Evolutionary conservation across 2,888 invertebrate genomes (phyloP).

Genomic region (Dromius quadrimaculatus): DNA sequence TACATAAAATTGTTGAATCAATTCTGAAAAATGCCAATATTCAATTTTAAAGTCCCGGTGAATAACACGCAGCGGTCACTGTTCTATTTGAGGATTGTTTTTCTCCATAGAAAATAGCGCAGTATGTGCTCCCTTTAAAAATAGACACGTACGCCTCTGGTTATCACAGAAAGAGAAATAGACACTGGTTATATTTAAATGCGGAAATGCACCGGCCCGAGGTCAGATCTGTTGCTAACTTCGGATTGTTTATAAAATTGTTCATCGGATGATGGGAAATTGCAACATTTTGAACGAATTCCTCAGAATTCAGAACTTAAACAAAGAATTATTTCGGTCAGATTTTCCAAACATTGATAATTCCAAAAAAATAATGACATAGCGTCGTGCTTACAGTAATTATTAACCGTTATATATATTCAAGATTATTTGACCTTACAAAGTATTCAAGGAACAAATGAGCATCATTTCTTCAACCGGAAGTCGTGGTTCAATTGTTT

Average conservation of each 20-base stretch:
- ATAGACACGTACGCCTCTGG: conserved; percentile 24
- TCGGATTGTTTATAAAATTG: conserved; percentile 16
- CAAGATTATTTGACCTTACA: conserved; percentile 9
- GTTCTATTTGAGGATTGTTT: conserved; percentile 7
- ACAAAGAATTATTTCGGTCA: no score
- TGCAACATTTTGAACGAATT: not conserved
- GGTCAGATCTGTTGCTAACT: conserved; percentile 27
- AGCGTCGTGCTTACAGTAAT: not conserved
- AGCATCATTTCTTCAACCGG: conserved; percentile 16
- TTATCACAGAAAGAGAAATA: conserved; percentile 18
- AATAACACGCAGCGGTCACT: not conserved
- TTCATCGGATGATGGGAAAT: not conserved
- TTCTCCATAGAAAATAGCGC: not conserved
- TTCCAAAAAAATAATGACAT: no score
- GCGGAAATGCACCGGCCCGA: conserved; percentile 33
- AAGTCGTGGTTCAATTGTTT: conserved; percentile 23
- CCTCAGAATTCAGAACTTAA: not conserved
- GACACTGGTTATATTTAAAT: conserved; percentile 35
- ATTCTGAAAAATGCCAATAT: no score
- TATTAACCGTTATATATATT: conserved; percentile 7
- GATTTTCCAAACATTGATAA: no score
- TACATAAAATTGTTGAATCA: no score
- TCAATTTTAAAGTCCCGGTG: no score
- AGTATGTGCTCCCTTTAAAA: conserved; percentile 4
- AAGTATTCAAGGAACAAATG: conserved; percentile 6